Conservation (phyloP, 2,888 invertebrate species). For the Melanargia galathea region DNA sequence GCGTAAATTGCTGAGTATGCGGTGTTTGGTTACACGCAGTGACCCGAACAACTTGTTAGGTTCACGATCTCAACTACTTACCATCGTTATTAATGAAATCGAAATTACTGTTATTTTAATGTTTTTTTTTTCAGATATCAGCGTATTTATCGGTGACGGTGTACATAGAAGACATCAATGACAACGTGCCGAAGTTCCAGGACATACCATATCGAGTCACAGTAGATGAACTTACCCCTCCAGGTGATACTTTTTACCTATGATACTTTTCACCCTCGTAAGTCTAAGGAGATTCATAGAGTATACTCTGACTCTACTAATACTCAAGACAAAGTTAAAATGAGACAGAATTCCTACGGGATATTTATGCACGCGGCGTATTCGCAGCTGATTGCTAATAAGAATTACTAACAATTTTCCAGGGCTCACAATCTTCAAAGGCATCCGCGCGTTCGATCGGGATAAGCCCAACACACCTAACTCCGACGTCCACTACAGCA, state of each 20-base stretch:
- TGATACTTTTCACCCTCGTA: not conserved
- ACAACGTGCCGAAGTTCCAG: conserved; percentile 89
- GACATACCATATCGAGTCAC: conserved; percentile 90
- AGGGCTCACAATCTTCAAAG: conserved; percentile 91
- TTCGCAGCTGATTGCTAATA: too few species aligned
- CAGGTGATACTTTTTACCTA: conserved; percentile 68
- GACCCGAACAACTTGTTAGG: too few species aligned
- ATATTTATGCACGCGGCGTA: too few species aligned
- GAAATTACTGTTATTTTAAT: too few species aligned
- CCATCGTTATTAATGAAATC: too few species aligned
- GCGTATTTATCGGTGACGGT: conserved; percentile 92
- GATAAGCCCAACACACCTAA: conserved; percentile 95
- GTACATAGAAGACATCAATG: conserved; percentile 94
- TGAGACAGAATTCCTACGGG: too few species aligned
- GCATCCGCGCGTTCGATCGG: conserved; percentile 90
- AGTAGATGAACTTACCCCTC: conserved; percentile 91
- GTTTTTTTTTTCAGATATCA: conserved; percentile 83
- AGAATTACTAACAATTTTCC: conserved; percentile 34
- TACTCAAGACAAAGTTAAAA: too few species aligned
- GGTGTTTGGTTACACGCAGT: too few species aligned
- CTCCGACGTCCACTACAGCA: conserved; percentile 91
- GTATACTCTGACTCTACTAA: too few species aligned
- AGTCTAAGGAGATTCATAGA: too few species aligned
- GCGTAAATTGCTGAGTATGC: too few species aligned
- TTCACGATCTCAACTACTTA: too few species aligned